Percentiles rank a stretch among this genome's conserved stretches.
phyloP scores from a whole-genome alignment of 2,797 vertebrate species.

The Sebastes matsubarae region DNA sequence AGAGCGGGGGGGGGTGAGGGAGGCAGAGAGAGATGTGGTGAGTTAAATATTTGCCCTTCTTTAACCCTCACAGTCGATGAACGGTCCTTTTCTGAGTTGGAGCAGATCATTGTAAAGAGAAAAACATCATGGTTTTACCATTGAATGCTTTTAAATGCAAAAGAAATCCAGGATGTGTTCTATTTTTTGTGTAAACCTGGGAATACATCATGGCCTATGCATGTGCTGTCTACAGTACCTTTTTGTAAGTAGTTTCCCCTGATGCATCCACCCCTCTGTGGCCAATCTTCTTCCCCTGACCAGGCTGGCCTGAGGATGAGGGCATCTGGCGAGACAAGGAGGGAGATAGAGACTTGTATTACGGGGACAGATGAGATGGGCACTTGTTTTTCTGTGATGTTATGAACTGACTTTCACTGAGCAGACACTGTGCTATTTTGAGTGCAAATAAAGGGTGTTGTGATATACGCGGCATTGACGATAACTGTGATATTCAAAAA shows the following conservation, averaged over 20 bases:
- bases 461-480: background rate
- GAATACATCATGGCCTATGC: too few relatives aligned
- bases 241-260: constrained; percentile 98
- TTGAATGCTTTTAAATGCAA: background rate
- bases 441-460: background rate
- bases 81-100: background rate
- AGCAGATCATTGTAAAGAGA: background rate
- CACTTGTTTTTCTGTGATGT: constrained; percentile 14
- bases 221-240: constrained; percentile 80
- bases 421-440: background rate
- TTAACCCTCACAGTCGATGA: background rate
- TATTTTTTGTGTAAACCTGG: too few relatives aligned
- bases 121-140: background rate
- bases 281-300: constrained; percentile 93
- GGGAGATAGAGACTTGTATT: background rate
- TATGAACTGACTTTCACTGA: background rate
- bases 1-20: background rate
- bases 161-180: background rate
- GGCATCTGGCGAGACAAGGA: constrained; percentile 80
- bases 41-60: background rate
- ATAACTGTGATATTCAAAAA: background rate
- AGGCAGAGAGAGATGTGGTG: background rate
- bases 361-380: background rate
- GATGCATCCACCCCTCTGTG: constrained; percentile 97
- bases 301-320: constrained; percentile 85